These are phyloP conservation scores for Lysandra bellargus DNA, from an alignment of 2,888 invertebrate species.

Conservation along the genomic window DNA sequence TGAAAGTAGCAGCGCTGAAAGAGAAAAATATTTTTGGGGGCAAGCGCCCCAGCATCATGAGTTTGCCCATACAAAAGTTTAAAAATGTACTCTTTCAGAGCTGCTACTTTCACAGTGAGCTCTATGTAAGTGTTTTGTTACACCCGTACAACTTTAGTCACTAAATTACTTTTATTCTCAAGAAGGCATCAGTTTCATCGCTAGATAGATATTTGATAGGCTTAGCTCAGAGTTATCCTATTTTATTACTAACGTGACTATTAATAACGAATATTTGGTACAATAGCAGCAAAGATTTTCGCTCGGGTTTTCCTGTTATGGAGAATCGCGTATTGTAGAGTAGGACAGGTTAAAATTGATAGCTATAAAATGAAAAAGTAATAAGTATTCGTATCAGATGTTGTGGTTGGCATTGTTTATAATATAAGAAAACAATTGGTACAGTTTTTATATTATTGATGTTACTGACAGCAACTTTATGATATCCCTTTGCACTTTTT, in stretches of 20 bases:
- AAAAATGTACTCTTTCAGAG: too few relatives aligned
- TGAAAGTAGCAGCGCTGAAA: too few relatives aligned
- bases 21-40: too few relatives aligned
- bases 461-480: not conserved
- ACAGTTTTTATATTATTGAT: slow-evolving; percentile 1
- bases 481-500: not conserved
- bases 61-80: too few relatives aligned
- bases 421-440: not conserved
- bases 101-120: too few relatives aligned
- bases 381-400: not conserved
- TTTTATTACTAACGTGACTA: too few relatives aligned
- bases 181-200: not conserved
- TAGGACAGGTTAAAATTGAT: not conserved
- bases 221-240: too few relatives aligned
- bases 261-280: not conserved
- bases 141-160: too few relatives aligned
- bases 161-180: not conserved
- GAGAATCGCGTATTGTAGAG: not conserved
- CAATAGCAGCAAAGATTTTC: not conserved
- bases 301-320: not conserved
- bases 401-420: not conserved
- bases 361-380: slow-evolving; percentile 4
- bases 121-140: too few relatives aligned
- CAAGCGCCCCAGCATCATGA: too few relatives aligned
- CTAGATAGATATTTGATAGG: not conserved